Evolutionary conservation across 2,797 vertebrate species (phyloP), one percentile per base, ranked within the genome.

Genomic region (Rhinella marina): DNA sequence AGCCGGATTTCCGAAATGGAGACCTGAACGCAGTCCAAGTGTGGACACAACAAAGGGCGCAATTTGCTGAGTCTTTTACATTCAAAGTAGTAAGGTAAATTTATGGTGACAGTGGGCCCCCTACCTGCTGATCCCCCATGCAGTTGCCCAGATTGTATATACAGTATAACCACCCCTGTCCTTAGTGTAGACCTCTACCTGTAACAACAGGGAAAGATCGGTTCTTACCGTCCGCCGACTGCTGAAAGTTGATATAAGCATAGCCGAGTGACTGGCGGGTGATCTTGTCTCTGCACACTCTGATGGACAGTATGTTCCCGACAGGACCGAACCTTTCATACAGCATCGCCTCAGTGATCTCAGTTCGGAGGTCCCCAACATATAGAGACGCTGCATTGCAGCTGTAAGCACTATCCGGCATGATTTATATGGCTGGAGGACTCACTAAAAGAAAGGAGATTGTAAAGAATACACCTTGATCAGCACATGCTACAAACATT

Each of bases 261-360:
- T 97, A 97, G 57, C 97, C 97, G n/a, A 97, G 94, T 25, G 97
- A 98, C 5, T 96, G 94, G 17, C 97, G 96, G 73, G 96, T 97
- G 91, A 97, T 97, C 97, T 97, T 97, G 92, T 98, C 97, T 90
- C 97, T 94, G 92, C 97, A 97, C 8, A 97, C 96, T 73, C 97
- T 92, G 92, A 98, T 97, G 89, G 97, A 98, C 19, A 97, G 94
- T 91, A 98, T 97, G 68, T 96, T 96, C 90, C 97, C 97, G 3
- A 96, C 97, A 57, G 96, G 96, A 92, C 96, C 97, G 93, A 98
- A 97, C 91, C 97, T 97, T 94, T 98, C 97, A 91, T 97, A 97
- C 7, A 97, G 96, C 97, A 98, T 97, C 91, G 97, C 97, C 92
- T 98, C 96, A 21, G 97, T 98, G 68, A 97, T 96, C 90, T 97